A percentile compares a stretch with the other conserved stretches of the same genome.
phyloP scores from a whole-genome alignment of 2,113 vertebrate genomes.

The Ammospiza nelsoni region DNA sequence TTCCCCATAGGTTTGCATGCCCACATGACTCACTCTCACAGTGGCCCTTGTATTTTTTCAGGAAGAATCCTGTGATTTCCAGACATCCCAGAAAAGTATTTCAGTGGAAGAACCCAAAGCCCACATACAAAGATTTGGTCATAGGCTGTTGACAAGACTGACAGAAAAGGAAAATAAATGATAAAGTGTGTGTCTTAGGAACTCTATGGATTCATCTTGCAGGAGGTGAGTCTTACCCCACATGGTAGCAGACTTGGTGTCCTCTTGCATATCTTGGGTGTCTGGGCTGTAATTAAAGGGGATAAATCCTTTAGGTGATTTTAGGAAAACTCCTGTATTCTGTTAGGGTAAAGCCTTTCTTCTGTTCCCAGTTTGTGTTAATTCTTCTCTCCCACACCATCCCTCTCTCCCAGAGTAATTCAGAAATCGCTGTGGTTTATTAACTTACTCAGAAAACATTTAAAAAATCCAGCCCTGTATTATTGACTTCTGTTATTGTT shows the following conservation, averaged over 20 bases:
- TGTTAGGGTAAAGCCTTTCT: not conserved
- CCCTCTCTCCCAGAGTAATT: not conserved
- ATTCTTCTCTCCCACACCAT: not conserved
- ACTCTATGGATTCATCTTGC: not conserved
- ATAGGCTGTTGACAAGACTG: not conserved
- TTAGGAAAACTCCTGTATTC: not conserved
- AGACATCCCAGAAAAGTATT: not conserved
- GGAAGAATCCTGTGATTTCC: not conserved
- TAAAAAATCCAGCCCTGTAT: not conserved
- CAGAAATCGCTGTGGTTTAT: not conserved
- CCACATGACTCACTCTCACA: not conserved
- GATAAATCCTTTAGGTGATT: not conserved
- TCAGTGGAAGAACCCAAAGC: not conserved
- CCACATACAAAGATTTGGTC: not conserved
- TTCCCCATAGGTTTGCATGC: accelerated
- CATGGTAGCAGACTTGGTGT: not conserved
- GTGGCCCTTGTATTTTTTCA: not conserved
- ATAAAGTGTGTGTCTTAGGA: not conserved
- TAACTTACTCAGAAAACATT: not conserved
- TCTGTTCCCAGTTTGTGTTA: not conserved
- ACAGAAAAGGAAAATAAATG: not conserved
- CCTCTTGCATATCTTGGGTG: not conserved
- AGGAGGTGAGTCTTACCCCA: not conserved
- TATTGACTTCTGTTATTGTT: not conserved
- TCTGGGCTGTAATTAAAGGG: not conserved